Evolutionary conservation across 2,113 vertebrate genomes (phyloP).

Genomic region (Pachyramphus minor): DNA sequence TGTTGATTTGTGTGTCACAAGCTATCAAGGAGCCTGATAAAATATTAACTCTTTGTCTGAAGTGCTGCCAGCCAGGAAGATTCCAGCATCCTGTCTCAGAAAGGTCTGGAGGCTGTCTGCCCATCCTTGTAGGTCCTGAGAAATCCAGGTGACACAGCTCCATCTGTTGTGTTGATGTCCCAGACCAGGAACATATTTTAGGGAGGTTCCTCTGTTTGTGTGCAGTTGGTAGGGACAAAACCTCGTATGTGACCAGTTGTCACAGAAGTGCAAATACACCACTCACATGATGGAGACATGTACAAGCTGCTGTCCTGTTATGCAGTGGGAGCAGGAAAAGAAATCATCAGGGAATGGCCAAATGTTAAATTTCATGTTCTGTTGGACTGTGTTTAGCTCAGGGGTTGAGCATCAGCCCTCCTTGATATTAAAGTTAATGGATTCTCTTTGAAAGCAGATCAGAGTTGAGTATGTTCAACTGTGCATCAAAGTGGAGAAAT

Average conservation of each 20-base stretch:
- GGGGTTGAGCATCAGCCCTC: background rate
- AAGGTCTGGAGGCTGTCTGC: background rate
- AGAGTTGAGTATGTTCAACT: constrained; percentile 11
- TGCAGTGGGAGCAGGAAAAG: background rate
- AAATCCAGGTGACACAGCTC: background rate
- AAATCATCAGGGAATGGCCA: background rate
- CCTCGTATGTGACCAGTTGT: background rate
- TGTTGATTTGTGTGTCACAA: background rate
- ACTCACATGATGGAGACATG: background rate
- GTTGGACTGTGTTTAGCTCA: constrained; percentile 9
- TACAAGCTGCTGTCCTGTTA: background rate
- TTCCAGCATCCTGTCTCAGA: background rate
- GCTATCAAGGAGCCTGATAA: background rate
- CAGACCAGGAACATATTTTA: background rate
- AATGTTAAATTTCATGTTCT: background rate
- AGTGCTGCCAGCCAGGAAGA: background rate
- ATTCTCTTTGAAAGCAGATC: constrained; percentile 61
- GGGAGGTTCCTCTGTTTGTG: background rate
- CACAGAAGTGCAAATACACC: background rate
- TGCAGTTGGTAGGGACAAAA: background rate
- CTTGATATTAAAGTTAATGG: constrained; percentile 34
- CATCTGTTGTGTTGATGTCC: background rate
- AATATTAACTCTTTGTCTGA: background rate
- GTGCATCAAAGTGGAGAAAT: background rate
- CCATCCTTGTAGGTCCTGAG: background rate